A percentile compares a stretch with the other conserved stretches of the same genome.
Evolutionary conservation across 2,888 invertebrate genomes (phyloP).

Genomic region (Idaea aversata): DNA sequence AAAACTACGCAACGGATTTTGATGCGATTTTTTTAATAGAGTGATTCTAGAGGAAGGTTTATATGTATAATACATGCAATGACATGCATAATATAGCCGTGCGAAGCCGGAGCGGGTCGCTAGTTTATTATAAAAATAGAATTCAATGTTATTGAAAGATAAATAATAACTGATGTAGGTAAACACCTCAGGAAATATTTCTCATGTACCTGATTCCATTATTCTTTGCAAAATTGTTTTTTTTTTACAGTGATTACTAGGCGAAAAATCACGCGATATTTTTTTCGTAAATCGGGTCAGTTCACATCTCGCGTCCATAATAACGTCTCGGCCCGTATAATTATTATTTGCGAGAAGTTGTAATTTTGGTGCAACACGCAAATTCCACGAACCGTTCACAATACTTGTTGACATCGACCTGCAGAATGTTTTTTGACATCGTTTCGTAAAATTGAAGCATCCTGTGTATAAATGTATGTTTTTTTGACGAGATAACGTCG

Average conservation of each 20-base stretch:
- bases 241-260: background rate
- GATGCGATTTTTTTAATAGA: too few species aligned
- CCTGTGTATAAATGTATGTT: background rate
- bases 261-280: slow-evolving; percentile 4
- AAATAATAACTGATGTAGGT: too few species aligned
- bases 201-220: background rate
- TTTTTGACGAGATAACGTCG: too few species aligned
- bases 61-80: too few species aligned
- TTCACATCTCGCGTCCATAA: slow-evolving; percentile 25
- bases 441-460: background rate
- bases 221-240: background rate
- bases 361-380: slow-evolving; percentile 46
- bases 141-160: too few species aligned
- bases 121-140: too few species aligned
- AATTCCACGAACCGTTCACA: slow-evolving; percentile 43
- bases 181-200: too few species aligned
- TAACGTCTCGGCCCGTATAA: slow-evolving; percentile 34
- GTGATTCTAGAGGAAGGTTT: too few species aligned
- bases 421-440: background rate
- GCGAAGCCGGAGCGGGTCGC: too few species aligned
- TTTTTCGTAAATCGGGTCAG: slow-evolving; percentile 6
- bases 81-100: too few species aligned
- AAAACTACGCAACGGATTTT: too few species aligned
- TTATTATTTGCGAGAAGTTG: slow-evolving; percentile 32
- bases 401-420: slow-evolving; percentile 36